Base-by-base conservation (phyloP, 2,888 invertebrate species). In the Drosophila demipolita region DNA sequence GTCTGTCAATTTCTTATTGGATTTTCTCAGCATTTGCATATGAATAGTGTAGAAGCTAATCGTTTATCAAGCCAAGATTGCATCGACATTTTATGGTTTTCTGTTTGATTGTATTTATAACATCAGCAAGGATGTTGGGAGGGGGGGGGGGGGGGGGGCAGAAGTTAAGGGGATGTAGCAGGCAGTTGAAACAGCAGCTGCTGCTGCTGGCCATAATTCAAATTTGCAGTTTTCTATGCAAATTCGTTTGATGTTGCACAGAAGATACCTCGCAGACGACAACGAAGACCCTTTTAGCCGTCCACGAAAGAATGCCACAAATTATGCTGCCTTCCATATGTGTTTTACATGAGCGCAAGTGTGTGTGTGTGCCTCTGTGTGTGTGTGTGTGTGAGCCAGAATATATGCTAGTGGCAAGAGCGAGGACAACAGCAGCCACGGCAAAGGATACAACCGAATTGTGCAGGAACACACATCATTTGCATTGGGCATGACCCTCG, bases 161-260 rank as follows among this genome's bases (percentile, higher is more conserved):
- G 26, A 26, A 26, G 26, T 1, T 23, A 5, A 3, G 38, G 29
- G 20, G 20, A 20, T 26, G 32, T 50, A n/a, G 45, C 40, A 58
- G 53, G 66, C 57, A 50, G 52, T 54, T 52, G 40, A n/a, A 63
- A 32, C 78, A 69, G 66, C 72, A 66, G 69, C 75, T 64, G 52
- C 72, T 68, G 52, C 73, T 75, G 59, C 74, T 71, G 86, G 87
- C 83, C 80, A 91, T 91, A 91, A 90, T 87, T 91, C 91, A 91
- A 92, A 92, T 91, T 89, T 90, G 82, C 90, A 89, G 91, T 91
- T 91, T 90, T 87, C 89, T 90, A 92, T 91, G 91, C 87, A 90
- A 91, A 91, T 91, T 92, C 90, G 85, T 82, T 85, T 75, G 79
- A 79, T 87, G 82, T 72, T 81, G 84, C 70, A 73, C 67, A 71